These are phyloP conservation scores for Nyctibius grandis DNA, from an alignment of 2,797 vertebrate genomes.

Conservation along the genomic window DNA sequence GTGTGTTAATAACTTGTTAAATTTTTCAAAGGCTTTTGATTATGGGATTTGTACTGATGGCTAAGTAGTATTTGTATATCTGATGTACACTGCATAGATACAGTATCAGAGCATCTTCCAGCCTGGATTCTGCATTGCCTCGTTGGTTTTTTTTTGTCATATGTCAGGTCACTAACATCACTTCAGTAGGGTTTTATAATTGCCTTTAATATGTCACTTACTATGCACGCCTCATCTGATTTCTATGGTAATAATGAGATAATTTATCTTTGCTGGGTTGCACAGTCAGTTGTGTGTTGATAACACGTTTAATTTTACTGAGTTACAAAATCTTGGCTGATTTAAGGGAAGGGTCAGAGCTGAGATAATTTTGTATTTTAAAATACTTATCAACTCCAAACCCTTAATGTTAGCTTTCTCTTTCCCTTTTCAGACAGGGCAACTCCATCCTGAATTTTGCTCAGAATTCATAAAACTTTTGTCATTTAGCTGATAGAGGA, in stretches of 20 bases:
- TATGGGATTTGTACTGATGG: background rate
- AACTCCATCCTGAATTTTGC: background rate
- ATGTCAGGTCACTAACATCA: conserved; percentile 54
- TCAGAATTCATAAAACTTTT: background rate
- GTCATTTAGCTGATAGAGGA: background rate
- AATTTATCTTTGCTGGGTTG: conserved; percentile 46
- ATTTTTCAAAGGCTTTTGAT: background rate
- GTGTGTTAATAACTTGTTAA: background rate
- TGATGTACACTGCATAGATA: background rate
- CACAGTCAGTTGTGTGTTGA: conserved; percentile 37
- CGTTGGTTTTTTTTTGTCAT: background rate
- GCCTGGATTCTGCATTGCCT: background rate
- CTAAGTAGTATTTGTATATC: background rate
- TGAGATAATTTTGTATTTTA: conserved; percentile 16
- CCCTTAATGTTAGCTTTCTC: background rate
- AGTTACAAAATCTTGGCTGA: conserved; percentile 21
- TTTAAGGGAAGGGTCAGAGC: background rate
- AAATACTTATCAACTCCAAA: background rate
- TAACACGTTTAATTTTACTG: conserved; percentile 30
- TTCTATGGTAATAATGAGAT: conserved; percentile 48
- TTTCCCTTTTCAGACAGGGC: background rate
- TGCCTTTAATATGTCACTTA: conserved; percentile 60
- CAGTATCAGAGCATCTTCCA: background rate
- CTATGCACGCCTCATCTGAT: conserved; percentile 47
- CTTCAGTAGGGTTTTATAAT: conserved; percentile 56